phyloP scores from a whole-genome alignment of 2,113 vertebrate species.

The Butorides virescens region DNA sequence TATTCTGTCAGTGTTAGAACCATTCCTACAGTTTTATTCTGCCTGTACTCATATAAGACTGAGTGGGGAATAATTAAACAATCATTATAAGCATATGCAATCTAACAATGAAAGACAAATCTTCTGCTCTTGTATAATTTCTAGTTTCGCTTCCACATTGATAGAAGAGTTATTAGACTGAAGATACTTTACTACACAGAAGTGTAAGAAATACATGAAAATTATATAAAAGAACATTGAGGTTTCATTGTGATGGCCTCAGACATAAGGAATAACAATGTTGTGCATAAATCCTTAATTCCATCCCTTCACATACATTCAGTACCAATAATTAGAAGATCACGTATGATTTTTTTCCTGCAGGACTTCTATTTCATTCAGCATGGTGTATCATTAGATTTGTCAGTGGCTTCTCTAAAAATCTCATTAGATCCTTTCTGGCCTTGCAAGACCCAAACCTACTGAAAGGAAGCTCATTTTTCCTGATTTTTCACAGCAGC shows the following conservation, averaged over 20 bases:
- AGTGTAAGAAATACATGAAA: background rate
- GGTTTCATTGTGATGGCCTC: background rate
- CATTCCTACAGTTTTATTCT: background rate
- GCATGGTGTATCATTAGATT: constrained; percentile 78
- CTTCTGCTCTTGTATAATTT: background rate
- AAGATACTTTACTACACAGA: background rate
- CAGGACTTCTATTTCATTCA: background rate
- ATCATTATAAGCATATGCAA: background rate
- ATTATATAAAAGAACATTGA: background rate
- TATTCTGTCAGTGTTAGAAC: background rate
- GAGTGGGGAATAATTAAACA: background rate
- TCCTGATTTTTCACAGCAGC: constrained; percentile 83
- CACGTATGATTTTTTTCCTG: background rate
- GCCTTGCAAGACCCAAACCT: constrained; percentile 83
- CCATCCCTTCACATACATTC: background rate
- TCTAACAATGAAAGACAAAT: background rate
- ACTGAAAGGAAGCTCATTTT: constrained; percentile 83
- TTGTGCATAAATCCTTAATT: background rate
- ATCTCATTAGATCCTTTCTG: constrained; percentile 88
- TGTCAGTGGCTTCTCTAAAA: constrained; percentile 87
- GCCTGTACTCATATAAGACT: background rate
- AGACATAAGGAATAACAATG: background rate
- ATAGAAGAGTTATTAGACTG: background rate
- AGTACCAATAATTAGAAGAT: background rate
- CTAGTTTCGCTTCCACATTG: background rate